Percentiles rank a stretch among this genome's conserved stretches.
Conservation (phyloP, 1,140 invertebrate species). For the Planococcus citri region DNA sequence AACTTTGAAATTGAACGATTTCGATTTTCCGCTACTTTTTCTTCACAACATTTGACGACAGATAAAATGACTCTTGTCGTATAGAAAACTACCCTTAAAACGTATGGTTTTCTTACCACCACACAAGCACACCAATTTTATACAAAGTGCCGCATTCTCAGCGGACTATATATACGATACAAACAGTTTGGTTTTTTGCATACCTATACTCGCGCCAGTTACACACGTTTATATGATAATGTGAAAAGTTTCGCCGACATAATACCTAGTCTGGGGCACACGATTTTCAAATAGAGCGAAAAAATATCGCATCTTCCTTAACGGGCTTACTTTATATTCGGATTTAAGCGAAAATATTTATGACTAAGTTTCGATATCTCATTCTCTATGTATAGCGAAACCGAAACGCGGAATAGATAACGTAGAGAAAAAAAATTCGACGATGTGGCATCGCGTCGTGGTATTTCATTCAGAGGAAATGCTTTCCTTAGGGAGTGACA, state of each 20-base stretch:
- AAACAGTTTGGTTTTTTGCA: too few relatives aligned
- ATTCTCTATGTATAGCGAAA: too few relatives aligned
- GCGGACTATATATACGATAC: too few relatives aligned
- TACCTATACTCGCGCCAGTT: too few relatives aligned
- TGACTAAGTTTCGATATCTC: background rate
- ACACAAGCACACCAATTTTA: too few relatives aligned
- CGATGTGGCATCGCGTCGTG: background rate
- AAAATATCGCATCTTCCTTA: background rate
- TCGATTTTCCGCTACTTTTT: too few relatives aligned
- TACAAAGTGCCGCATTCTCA: too few relatives aligned
- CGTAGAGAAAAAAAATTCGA: background rate
- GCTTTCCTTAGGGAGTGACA: background rate
- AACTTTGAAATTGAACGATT: too few relatives aligned
- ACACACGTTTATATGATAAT: conserved; percentile 3
- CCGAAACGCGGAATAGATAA: background rate
- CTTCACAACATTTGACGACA: too few relatives aligned
- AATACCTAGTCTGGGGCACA: background rate
- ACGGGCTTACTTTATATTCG: background rate
- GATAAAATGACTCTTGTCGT: too few relatives aligned
- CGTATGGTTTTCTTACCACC: too few relatives aligned
- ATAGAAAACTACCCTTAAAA: too few relatives aligned
- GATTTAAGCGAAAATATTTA: conserved; percentile 8
- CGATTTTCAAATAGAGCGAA: background rate
- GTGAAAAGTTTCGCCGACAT: background rate
- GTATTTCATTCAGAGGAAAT: background rate